Evolutionary conservation across 1,140 invertebrate species (phyloP).

Genomic region (Sitophilus oryzae): DNA sequence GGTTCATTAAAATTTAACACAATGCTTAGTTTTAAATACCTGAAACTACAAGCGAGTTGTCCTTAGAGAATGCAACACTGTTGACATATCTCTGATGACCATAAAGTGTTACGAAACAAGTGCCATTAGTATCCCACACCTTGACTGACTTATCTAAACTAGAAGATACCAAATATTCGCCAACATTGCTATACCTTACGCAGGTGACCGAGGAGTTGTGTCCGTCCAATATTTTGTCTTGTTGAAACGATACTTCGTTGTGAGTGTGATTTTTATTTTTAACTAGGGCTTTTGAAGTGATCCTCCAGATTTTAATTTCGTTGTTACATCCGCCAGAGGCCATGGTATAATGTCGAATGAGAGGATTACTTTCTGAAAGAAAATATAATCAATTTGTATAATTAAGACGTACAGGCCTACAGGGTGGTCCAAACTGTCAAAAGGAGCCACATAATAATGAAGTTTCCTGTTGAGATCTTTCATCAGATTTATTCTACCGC

Average conservation of each 20-base stretch:
- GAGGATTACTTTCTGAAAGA: conserved; percentile 44
- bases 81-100: conserved; percentile 67
- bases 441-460: no score
- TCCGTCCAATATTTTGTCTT: conserved; percentile 35
- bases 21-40: no score
- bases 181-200: conserved; percentile 56
- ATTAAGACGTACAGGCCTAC: no score
- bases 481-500: no score
- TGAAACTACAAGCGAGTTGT: conserved; percentile 58
- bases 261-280: conserved; percentile 30
- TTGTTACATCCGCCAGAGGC: conserved; percentile 69
- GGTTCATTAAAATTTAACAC: no score
- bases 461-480: no score
- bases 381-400: conserved; percentile 14
- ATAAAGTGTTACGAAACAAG: conserved; percentile 45
- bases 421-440: no score
- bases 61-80: conserved; percentile 62
- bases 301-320: conserved; percentile 66
- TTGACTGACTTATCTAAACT: conserved; percentile 65
- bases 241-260: conserved; percentile 32
- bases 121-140: conserved; percentile 58
- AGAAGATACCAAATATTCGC: conserved; percentile 56
- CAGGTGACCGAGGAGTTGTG: conserved; percentile 53
- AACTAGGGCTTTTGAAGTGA: conserved; percentile 43
- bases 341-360: conserved; percentile 51